Evolutionary conservation across 1,140 invertebrate species (phyloP).

Genomic region (Hylaeus anthracinus): DNA sequence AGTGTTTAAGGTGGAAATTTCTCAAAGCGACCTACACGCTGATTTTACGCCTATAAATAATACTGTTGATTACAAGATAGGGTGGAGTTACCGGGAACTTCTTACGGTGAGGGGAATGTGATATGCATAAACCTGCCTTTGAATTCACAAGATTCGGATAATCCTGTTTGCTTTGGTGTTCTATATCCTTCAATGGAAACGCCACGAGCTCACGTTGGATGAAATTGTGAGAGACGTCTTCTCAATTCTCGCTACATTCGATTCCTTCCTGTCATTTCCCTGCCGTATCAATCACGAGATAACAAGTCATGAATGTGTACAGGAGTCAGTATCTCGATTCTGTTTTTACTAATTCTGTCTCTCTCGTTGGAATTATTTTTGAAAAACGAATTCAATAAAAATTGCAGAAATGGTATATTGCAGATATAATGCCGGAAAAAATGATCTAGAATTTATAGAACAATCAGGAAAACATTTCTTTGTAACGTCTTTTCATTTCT

Average conservation of each 20-base stretch:
- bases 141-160: conserved; percentile 29
- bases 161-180: conserved; percentile 17
- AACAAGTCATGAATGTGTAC: background rate
- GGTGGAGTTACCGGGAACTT: background rate
- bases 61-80: conserved; percentile 33
- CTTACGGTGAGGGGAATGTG: conserved; percentile 9
- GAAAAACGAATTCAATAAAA: too few species aligned
- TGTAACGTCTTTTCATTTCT: too few species aligned
- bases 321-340: too few species aligned
- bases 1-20: background rate
- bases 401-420: too few species aligned
- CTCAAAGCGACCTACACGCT: conserved; percentile 21
- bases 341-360: too few species aligned
- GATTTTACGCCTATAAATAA: conserved; percentile 43
- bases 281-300: background rate
- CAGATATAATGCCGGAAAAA: too few species aligned
- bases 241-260: background rate
- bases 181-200: conserved; percentile 6
- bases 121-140: conserved; percentile 36
- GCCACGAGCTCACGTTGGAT: background rate
- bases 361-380: too few species aligned
- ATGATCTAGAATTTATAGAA: too few species aligned
- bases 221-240: background rate
- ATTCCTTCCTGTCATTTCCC: background rate
- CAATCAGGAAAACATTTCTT: too few species aligned